Evolutionary conservation across 2,797 vertebrate species (phyloP).

Genomic region (Hybognathus amarus): DNA sequence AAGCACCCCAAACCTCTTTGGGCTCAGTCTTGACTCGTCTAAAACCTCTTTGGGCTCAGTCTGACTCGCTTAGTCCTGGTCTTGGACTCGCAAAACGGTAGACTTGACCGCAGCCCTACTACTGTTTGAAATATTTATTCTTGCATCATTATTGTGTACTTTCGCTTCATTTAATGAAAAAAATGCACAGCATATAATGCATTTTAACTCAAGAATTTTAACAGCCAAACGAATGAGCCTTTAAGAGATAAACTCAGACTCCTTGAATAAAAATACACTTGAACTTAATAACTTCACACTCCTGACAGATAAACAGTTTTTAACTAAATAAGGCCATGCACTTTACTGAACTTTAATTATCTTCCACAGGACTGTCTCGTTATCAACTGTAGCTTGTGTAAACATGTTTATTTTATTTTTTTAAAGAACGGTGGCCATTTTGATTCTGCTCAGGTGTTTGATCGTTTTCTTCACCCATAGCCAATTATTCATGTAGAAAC

Average conservation of each 20-base stretch:
- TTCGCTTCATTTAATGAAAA: not conserved
- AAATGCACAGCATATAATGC: not conserved
- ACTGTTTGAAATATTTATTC: not conserved
- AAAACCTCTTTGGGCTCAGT: too few species aligned
- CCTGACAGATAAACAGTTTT: conserved; percentile 12
- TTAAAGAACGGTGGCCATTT: conserved; percentile 3
- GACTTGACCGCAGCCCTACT: too few species aligned
- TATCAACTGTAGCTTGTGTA: conserved; percentile 13
- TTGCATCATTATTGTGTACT: not conserved
- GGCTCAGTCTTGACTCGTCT: too few species aligned
- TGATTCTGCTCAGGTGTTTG: conserved; percentile 35
- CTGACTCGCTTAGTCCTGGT: too few species aligned
- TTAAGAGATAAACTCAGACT: not conserved
- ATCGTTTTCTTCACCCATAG: conserved; percentile 38
- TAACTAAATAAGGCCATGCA: conserved; percentile 9
- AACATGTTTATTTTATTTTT: not conserved
- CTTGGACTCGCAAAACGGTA: too few species aligned
- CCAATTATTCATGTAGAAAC: conserved; percentile 48
- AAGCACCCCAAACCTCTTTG: not conserved
- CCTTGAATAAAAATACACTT: not conserved
- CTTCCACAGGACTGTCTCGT: conserved; percentile 25
- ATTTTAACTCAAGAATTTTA: conserved; percentile 22
- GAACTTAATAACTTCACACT: conserved; percentile 2
- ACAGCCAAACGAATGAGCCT: not conserved
- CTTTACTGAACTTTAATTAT: conserved; percentile 34